phyloP scores from a whole-genome alignment of 1,140 invertebrate genomes.

The Drosophila orena region DNA sequence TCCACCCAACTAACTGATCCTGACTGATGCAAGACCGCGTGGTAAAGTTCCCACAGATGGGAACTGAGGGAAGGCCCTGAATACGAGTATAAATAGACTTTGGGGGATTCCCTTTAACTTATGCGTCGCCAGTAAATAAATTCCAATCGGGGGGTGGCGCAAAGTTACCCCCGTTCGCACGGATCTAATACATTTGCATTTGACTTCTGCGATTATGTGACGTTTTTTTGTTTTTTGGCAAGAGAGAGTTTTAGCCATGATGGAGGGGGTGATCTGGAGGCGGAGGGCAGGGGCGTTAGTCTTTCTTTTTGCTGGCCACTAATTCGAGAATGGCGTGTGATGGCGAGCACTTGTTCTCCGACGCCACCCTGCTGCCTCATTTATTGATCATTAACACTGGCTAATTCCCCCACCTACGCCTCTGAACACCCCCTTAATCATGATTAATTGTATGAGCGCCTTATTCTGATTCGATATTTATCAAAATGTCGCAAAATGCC shows the following conservation, averaged over 20 bases:
- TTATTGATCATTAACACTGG: slow-evolving; percentile 69
- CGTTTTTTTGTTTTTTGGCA: slow-evolving; percentile 43
- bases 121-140: slow-evolving; percentile 70
- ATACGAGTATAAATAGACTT: slow-evolving; percentile 62
- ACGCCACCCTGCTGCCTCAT: slow-evolving; percentile 50
- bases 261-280: slow-evolving; percentile 27
- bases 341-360: slow-evolving; percentile 67
- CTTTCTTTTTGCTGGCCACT: slow-evolving; percentile 24
- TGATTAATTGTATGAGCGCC: slow-evolving; percentile 81
- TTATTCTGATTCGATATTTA: slow-evolving; percentile 83
- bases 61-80: slow-evolving; percentile 34
- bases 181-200: slow-evolving; percentile 76
- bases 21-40: slow-evolving; percentile 44
- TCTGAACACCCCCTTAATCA: slow-evolving; percentile 60
- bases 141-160: slow-evolving; percentile 36
- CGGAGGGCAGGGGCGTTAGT: slow-evolving; percentile 7
- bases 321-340: slow-evolving; percentile 80
- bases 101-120: slow-evolving; percentile 63
- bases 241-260: slow-evolving; percentile 51
- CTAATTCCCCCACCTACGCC: slow-evolving; percentile 44
- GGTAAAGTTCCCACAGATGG: slow-evolving; percentile 59
- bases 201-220: slow-evolving; percentile 66
- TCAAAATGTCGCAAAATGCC: slow-evolving; percentile 75
- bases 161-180: slow-evolving; percentile 44
- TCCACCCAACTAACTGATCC: slow-evolving; percentile 1